Evolutionary conservation across 2,113 vertebrate genomes (phyloP).

Genomic region (Pangasianodon hypophthalmus): DNA sequence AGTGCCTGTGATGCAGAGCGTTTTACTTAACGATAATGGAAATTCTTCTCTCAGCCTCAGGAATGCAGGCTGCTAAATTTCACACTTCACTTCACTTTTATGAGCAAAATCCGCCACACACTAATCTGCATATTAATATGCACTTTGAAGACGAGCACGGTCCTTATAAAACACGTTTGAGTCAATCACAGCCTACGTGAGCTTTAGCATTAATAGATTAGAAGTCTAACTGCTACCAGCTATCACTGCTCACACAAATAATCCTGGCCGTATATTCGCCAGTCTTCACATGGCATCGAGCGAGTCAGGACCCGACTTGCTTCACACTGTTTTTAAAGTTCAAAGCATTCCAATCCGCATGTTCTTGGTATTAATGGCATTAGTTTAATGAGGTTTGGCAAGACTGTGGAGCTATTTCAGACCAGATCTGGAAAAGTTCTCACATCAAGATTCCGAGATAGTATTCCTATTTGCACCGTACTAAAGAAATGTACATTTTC

Average conservation of each 20-base stretch:
- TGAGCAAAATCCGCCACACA: background rate
- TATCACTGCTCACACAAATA: background rate
- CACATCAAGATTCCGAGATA: no score
- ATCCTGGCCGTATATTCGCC: no score
- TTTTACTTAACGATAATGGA: background rate
- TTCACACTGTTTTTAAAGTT: background rate
- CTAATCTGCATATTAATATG: conserved; percentile 4
- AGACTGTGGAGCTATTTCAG: no score
- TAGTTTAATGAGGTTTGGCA: background rate
- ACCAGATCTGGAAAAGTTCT: background rate
- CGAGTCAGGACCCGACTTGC: background rate
- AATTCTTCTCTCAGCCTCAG: background rate
- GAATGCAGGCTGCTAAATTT: background rate
- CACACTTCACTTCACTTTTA: conserved; percentile 1
- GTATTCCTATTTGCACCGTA: background rate
- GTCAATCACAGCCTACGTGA: background rate
- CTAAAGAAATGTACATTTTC: background rate
- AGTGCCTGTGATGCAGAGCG: background rate
- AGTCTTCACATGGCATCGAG: background rate
- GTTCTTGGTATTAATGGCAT: background rate
- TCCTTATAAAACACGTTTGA: background rate
- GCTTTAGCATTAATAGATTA: background rate
- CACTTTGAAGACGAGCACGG: background rate
- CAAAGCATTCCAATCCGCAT: background rate
- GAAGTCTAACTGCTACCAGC: background rate